These are phyloP conservation scores for Protosalanx chinensis DNA, from an alignment of 2,797 vertebrate genomes.

Conservation along the genomic window DNA sequence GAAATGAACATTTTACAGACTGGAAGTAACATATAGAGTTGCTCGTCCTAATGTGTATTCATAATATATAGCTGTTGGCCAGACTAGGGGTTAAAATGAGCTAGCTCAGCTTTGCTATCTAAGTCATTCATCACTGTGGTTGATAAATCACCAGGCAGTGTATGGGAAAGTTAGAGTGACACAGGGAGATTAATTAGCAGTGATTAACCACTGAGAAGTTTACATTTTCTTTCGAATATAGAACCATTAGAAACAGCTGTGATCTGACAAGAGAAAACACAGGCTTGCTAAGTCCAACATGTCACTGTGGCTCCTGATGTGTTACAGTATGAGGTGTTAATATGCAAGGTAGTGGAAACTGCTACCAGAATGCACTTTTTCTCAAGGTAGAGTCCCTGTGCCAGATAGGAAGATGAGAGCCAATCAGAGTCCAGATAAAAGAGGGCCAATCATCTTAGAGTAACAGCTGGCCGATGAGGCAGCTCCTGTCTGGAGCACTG, in stretches of 20 bases:
- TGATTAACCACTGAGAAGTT: constrained; percentile 14
- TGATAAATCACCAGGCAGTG: constrained; percentile 61
- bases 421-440: constrained; percentile 44
- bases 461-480: constrained; percentile 49
- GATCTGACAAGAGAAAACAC: constrained; percentile 49
- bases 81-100: constrained; percentile 39
- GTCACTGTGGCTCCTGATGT: not conserved
- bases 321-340: constrained; percentile 12
- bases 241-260: constrained; percentile 35
- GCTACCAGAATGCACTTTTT: constrained; percentile 19
- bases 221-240: constrained; percentile 38
- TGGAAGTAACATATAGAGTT: not conserved
- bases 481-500: constrained; percentile 31
- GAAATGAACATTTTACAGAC: constrained; percentile 14
- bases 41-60: constrained; percentile 31
- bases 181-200: constrained; percentile 61
- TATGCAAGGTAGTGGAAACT: constrained; percentile 4
- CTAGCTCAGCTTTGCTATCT: constrained; percentile 55
- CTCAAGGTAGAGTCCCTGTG: constrained; percentile 51
- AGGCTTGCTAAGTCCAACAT: not conserved
- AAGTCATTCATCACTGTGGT: constrained; percentile 57
- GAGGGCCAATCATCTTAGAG: constrained; percentile 52
- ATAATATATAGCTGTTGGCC: constrained; percentile 53
- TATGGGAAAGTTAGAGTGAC: constrained; percentile 60
- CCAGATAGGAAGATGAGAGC: constrained; percentile 53